A percentile compares a stretch with the other conserved stretches of the same genome.
These are phyloP conservation scores for Sycobia sp. DNA, from an alignment of 1,140 invertebrate species.

Conservation along the genomic window DNA sequence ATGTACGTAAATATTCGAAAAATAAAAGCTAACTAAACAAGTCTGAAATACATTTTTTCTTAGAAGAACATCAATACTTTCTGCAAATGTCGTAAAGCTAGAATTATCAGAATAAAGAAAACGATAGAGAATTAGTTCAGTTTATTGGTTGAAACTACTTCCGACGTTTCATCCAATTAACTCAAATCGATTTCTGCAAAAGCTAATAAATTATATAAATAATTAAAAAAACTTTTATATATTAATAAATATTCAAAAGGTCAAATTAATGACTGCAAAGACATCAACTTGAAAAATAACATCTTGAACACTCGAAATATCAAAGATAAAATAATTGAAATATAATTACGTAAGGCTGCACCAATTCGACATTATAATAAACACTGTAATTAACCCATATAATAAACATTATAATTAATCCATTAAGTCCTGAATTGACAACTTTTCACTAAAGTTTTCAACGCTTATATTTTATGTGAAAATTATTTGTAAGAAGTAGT, in stretches of 20 bases:
- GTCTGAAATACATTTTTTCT: too few relatives aligned
- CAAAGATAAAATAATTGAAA: not conserved
- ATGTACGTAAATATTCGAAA: too few relatives aligned
- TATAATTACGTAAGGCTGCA: not conserved
- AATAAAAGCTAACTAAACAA: too few relatives aligned
- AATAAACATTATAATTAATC: too few relatives aligned
- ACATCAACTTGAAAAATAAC: not conserved
- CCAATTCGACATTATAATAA: not conserved
- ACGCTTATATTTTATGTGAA: too few relatives aligned
- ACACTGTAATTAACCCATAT: too few relatives aligned
- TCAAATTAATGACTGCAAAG: not conserved
- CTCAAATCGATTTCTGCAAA: not conserved
- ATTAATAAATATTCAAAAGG: too few relatives aligned
- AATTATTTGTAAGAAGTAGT: too few relatives aligned
- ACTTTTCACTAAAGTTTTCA: too few relatives aligned
- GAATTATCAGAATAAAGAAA: not conserved
- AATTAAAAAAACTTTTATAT: too few relatives aligned
- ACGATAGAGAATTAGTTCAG: not conserved
- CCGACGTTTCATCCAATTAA: not conserved
- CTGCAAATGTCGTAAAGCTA: not conserved
- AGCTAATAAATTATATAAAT: not conserved
- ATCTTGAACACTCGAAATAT: constrained; percentile 8
- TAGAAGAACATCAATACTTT: too few relatives aligned
- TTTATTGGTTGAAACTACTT: not conserved
- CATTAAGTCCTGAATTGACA: too few relatives aligned